Evolutionary conservation across 2,888 invertebrate species (phyloP).

Genomic region (Eilema caniola): DNA sequence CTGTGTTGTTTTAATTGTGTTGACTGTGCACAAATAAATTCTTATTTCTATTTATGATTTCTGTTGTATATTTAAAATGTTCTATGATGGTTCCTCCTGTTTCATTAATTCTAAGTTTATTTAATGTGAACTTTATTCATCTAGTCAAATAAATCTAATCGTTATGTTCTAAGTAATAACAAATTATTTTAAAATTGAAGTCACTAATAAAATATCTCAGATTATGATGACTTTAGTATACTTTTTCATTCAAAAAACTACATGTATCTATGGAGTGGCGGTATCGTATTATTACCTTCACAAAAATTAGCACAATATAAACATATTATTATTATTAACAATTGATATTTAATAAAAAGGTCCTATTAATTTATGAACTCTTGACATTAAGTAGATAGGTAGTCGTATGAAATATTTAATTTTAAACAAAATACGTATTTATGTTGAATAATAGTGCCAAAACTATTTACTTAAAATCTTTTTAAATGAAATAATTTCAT

Average conservation of each 20-base stretch:
- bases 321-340: slow-evolving; percentile 28
- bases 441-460: slow-evolving; percentile 59
- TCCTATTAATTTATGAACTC: slow-evolving; percentile 49
- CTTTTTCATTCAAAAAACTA: no score
- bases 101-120: slow-evolving; percentile 5
- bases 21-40: slow-evolving; percentile 51
- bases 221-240: no score
- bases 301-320: slow-evolving; percentile 47
- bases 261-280: slow-evolving; percentile 5
- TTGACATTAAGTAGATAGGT: slow-evolving; percentile 54
- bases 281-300: slow-evolving; percentile 26
- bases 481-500: slow-evolving; percentile 50
- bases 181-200: background rate
- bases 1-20: slow-evolving; percentile 41
- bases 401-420: slow-evolving; percentile 52
- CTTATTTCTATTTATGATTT: slow-evolving; percentile 18
- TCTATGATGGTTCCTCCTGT: slow-evolving; percentile 36
- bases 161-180: slow-evolving; percentile 4
- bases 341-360: slow-evolving; percentile 30
- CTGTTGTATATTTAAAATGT: slow-evolving; percentile 35
- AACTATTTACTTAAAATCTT: slow-evolving; percentile 50
- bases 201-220: no score
- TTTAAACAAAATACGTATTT: slow-evolving; percentile 42
- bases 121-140: background rate
- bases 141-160: slow-evolving; percentile 16